Conservation (phyloP, 2,888 invertebrate genomes). For the Petrolisthes manimaculis region DNA sequence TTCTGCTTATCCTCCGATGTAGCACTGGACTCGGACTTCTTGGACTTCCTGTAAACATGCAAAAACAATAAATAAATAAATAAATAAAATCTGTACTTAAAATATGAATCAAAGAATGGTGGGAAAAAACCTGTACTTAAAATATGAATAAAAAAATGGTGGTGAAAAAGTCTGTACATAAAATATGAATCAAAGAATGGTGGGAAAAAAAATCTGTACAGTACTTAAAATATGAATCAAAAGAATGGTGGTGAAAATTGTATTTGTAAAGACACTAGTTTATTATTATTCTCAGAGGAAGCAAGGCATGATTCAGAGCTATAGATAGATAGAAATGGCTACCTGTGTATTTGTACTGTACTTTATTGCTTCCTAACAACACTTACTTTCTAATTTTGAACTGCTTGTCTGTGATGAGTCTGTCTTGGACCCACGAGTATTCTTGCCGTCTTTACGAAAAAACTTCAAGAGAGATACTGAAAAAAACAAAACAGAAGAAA, state of each 20-base stretch:
- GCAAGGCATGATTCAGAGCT: background rate
- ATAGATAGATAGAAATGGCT: background rate
- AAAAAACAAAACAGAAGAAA: background rate
- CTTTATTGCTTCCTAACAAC: background rate
- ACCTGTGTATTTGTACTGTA: background rate
- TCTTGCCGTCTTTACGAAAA: conserved; percentile 23
- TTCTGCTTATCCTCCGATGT: background rate
- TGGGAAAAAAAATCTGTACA: background rate
- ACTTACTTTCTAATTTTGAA: background rate
- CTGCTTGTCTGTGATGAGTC: background rate
- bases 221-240: background rate
- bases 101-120: background rate
- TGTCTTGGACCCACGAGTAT: background rate
- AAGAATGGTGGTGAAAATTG: background rate
- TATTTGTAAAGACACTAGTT: too few relatives aligned
- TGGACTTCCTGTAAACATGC: background rate
- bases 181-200: background rate
- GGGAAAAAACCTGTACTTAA: background rate
- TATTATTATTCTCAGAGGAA: too few relatives aligned
- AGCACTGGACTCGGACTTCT: background rate
- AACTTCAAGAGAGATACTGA: conserved; percentile 28
- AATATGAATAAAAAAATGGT: background rate
- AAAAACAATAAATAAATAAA: background rate
- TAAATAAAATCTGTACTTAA: background rate
- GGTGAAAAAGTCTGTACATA: background rate